Percentiles rank a stretch among this genome's conserved stretches.
phyloP scores from a whole-genome alignment of 2,888 invertebrate species.

The Caenorhabditis sulstoni region DNA sequence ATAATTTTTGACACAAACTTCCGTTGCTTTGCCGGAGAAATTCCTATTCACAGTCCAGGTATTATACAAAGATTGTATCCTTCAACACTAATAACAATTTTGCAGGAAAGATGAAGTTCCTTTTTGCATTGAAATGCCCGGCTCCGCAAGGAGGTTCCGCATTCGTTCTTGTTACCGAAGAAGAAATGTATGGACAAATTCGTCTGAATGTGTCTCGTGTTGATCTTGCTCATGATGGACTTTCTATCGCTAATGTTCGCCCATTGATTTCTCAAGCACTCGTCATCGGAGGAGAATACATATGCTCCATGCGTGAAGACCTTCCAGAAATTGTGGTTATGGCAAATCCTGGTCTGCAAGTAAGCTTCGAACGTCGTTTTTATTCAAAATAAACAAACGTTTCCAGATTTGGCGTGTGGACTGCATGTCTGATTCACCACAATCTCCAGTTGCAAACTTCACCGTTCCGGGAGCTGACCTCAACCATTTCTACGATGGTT shows the following conservation, averaged over 20 bases:
- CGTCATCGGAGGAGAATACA: constrained; percentile 73
- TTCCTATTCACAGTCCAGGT: constrained; percentile 73
- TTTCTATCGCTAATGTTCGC: constrained; percentile 70
- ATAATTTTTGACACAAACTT: constrained; percentile 77
- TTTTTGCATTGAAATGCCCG: constrained; percentile 75
- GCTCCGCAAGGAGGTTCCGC: constrained; percentile 73
- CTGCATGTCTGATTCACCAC: constrained; percentile 67
- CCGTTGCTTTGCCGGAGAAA: constrained; percentile 75
- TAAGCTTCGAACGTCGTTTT: constrained; percentile 9
- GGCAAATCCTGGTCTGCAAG: constrained; percentile 76
- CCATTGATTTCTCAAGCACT: constrained; percentile 72
- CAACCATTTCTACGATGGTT: constrained; percentile 79
- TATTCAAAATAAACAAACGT: background rate
- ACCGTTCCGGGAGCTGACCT: constrained; percentile 77
- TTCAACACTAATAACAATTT: too few species aligned
- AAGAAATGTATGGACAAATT: constrained; percentile 61
- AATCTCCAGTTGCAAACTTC: constrained; percentile 71
- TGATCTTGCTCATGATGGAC: constrained; percentile 74
- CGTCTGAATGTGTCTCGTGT: constrained; percentile 75
- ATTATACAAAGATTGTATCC: background rate
- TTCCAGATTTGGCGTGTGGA: constrained; percentile 69
- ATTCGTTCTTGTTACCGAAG: constrained; percentile 73
- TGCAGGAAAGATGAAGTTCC: constrained; percentile 77
- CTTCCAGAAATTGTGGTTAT: constrained; percentile 78
- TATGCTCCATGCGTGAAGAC: constrained; percentile 78